A percentile compares a stretch with the other conserved stretches of the same genome.
phyloP scores from a whole-genome alignment of 2,888 invertebrate genomes.

The Hydrotaea diabolus region DNA sequence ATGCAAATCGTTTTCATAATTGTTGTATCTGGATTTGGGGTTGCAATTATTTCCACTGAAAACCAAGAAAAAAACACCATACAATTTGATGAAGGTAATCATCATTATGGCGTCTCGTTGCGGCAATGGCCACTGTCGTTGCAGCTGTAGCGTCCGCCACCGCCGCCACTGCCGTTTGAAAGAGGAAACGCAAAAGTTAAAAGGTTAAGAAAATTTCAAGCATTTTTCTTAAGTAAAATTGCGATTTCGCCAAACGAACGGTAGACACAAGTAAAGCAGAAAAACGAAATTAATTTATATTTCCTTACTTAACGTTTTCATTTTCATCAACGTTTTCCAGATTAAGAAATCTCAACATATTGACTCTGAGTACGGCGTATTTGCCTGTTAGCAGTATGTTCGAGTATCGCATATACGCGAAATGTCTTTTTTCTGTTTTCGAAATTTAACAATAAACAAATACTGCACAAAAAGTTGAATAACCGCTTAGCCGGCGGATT shows the following conservation, averaged over 20 bases:
- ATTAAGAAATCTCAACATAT: slow-evolving; percentile 61
- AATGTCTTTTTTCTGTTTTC: slow-evolving; percentile 33
- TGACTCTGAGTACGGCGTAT: slow-evolving; percentile 11
- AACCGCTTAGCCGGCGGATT: slow-evolving; percentile 65
- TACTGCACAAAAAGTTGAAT: slow-evolving; percentile 61
- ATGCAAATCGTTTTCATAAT: slow-evolving; percentile 21
- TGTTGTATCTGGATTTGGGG: background rate
- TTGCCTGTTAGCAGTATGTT: background rate
- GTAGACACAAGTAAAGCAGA: slow-evolving; percentile 14
- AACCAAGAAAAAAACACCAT: too few species aligned
- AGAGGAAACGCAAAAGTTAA: slow-evolving; percentile 49
- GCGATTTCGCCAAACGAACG: background rate
- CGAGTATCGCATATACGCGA: background rate
- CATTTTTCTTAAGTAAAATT: slow-evolving; percentile 35
- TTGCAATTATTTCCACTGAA: slow-evolving; percentile 13
- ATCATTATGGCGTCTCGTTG: slow-evolving; percentile 21
- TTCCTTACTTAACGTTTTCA: slow-evolving; percentile 41
- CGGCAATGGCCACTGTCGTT: slow-evolving; percentile 4
- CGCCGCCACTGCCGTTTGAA: background rate
- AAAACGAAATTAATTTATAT: slow-evolving; percentile 53
- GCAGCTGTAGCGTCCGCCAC: background rate
- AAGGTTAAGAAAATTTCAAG: slow-evolving; percentile 56
- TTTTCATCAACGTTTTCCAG: slow-evolving; percentile 54
- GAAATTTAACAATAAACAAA: slow-evolving; percentile 34
- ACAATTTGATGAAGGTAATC: slow-evolving; percentile 21